Conservation (phyloP, 2,113 vertebrate species). For the Serilophus lunatus region DNA sequence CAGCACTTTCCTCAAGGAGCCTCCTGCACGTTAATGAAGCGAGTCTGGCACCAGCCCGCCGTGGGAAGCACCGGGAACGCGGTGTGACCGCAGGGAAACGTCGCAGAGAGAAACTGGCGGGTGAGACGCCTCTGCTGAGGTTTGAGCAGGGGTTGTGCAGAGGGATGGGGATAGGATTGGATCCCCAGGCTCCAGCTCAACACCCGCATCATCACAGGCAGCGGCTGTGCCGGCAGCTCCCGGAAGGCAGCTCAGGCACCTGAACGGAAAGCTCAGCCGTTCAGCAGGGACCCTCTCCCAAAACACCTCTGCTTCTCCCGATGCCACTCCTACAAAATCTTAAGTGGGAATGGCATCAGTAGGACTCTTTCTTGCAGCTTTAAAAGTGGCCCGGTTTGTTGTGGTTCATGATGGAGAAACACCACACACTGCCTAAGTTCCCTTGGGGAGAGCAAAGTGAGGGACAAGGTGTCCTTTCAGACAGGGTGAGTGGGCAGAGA, state of each 20-base stretch:
- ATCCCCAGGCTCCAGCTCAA: not conserved
- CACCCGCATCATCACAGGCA: rapidly evolving
- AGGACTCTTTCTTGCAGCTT: not conserved
- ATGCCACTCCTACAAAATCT: rapidly evolving
- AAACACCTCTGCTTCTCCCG: not conserved
- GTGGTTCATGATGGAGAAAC: not conserved
- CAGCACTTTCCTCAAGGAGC: not conserved
- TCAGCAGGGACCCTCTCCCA: not conserved
- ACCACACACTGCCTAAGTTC: rapidly evolving
- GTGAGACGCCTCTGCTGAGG: not conserved
- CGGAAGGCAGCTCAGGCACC: not conserved
- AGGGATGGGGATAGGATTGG: not conserved
- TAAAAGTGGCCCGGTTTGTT: not conserved
- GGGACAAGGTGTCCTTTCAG: rapidly evolving
- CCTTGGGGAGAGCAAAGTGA: not conserved
- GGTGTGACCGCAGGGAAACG: rapidly evolving
- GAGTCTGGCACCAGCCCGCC: not conserved
- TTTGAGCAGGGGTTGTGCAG: not conserved
- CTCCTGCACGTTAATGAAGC: rapidly evolving
- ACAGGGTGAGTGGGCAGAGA: no score
- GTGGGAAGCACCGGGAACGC: not conserved
- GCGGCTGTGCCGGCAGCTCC: not conserved
- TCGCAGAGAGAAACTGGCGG: rapidly evolving
- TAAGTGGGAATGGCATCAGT: not conserved
- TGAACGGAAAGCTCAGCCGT: not conserved